Evolutionary conservation across 2,888 invertebrate species (phyloP), one percentile per base, ranked within the genome.

Genomic region (Pediacus dermestoides): DNA sequence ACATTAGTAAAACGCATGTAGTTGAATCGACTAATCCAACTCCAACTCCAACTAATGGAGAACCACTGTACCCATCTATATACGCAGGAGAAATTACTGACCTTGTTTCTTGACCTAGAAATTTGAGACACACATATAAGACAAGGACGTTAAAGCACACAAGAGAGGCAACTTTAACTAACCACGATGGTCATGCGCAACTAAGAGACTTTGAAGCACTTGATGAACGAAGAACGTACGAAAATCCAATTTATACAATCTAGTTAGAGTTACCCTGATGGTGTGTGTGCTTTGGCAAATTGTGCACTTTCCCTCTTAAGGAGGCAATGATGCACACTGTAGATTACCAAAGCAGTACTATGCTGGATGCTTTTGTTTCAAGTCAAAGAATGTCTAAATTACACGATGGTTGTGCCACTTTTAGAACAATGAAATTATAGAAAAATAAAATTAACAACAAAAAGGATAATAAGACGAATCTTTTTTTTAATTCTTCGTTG

Each of bases 41-140:
- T n/a, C n/a, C 28, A 28, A 28, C 14, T 3, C 14, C 12, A 28
- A 10, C 55, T 53, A 57, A 59, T 57, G 52, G 59, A 56, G 50
- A 57, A 58, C 55, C 55, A 52, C 57, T 60, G 59, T 55, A 58
- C 51, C 15, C 30, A 8, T 40, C 34, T 40, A 28, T 30, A 43
- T 37, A 44, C 52, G 52, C 53, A 63, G 66, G 70, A 70, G 70
- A 70, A 70, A 70, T 70, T 70, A 63, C 63, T 68, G 70, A 63
- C 70, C 70, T 71, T 71, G 70, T 70, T 71, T 67, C 66, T 66
- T 71, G 70, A 70, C 70, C 70, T 67, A 70, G 68, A 70, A 70
- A 69, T 64, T 60, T 57, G 59, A 67, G 65, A 64, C 67, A 67
- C 58, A 67, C 67, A 67, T 67, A 64, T 48, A 50, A 59, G 64